Conservation (phyloP, 2,888 invertebrate genomes). For the Glomeris marginata region DNA sequence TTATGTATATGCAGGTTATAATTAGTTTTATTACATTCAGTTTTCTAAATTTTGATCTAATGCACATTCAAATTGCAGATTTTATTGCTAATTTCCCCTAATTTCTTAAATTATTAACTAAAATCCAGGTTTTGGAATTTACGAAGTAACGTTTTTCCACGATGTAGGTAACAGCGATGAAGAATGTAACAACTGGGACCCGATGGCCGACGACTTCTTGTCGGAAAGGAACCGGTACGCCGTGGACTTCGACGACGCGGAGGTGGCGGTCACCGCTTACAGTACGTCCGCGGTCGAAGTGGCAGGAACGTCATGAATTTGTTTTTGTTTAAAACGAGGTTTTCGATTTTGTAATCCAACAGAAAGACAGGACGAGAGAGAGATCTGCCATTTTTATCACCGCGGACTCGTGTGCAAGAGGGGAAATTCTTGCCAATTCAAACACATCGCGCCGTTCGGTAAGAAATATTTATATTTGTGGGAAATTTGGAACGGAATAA, state of each 20-base stretch:
- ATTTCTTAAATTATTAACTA: too few species aligned
- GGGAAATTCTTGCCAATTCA: constrained; percentile 24
- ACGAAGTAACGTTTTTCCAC: too few species aligned
- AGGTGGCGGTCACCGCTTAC: constrained; percentile 27
- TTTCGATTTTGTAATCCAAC: constrained; percentile 4
- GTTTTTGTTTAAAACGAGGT: neutral
- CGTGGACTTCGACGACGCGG: constrained; percentile 27
- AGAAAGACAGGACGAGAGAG: constrained; percentile 24
- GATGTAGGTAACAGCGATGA: too few species aligned
- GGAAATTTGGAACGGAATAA: too few species aligned
- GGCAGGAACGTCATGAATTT: neutral
- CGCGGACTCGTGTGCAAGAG: constrained; percentile 22
- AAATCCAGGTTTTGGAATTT: too few species aligned
- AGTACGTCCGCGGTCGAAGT: constrained; percentile 22
- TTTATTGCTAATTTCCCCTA: too few species aligned
- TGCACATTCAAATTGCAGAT: too few species aligned
- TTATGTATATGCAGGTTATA: too few species aligned
- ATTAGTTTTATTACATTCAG: too few species aligned
- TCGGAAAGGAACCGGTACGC: constrained; percentile 27
- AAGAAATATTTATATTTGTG: constrained; percentile 6
- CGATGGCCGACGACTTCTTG: constrained; percentile 26
- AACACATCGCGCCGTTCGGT: constrained; percentile 20
- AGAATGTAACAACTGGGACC: constrained; percentile 17
- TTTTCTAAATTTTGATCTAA: too few species aligned
- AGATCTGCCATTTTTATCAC: constrained; percentile 25